These are phyloP conservation scores for Phortica okadai DNA, from an alignment of 2,888 invertebrate species.

Conservation along the genomic window DNA sequence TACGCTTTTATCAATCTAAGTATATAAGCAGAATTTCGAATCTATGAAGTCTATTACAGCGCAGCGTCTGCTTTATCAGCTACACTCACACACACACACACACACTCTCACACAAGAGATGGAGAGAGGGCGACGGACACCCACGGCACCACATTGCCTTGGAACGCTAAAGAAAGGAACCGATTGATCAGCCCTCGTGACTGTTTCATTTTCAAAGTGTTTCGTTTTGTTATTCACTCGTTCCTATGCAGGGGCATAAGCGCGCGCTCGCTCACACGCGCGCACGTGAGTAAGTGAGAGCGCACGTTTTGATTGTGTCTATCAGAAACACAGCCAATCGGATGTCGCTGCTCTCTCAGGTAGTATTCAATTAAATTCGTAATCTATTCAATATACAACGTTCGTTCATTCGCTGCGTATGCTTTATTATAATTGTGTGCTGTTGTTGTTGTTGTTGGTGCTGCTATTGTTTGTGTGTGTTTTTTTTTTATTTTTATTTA, in stretches of 20 bases:
- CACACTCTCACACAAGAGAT: no score
- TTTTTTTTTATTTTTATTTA: neutral
- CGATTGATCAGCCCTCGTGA: constrained; percentile 11
- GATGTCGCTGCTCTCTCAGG: constrained; percentile 58
- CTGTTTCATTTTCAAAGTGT: constrained; percentile 18
- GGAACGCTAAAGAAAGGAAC: neutral
- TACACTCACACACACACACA: no score
- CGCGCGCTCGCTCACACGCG: constrained; percentile 2
- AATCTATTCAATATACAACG: constrained; percentile 57
- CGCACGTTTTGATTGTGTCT: constrained; percentile 21
- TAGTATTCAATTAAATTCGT: constrained; percentile 67
- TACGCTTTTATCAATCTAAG: constrained; percentile 63
- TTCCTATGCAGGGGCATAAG: neutral
- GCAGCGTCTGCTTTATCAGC: neutral
- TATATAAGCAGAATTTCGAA: constrained; percentile 46
- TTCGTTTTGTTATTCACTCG: neutral
- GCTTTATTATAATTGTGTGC: constrained; percentile 28
- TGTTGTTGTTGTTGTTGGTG: constrained; percentile 8
- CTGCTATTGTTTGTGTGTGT: neutral
- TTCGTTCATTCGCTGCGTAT: constrained; percentile 26
- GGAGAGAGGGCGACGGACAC: no score
- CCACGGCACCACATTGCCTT: neutral
- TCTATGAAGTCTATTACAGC: neutral
- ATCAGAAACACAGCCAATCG: constrained; percentile 61
- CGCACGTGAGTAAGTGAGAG: neutral